phyloP scores from a whole-genome alignment of 2,797 vertebrate genomes.

The Lithobates sylvaticus region DNA sequence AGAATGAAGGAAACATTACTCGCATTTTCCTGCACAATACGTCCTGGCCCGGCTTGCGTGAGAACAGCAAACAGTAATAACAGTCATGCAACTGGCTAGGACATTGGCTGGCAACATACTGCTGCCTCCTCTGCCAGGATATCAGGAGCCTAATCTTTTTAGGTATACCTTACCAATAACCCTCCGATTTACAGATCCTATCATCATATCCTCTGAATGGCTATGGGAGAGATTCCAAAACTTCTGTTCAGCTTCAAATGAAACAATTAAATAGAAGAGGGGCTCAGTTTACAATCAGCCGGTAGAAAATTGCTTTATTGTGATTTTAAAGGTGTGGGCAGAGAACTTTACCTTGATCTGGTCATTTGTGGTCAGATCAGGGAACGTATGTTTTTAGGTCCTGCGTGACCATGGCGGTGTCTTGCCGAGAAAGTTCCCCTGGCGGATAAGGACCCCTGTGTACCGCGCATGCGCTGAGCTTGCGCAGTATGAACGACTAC shows the following conservation, averaged over 20 bases:
- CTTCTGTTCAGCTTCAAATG: not conserved
- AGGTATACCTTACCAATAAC: constrained; percentile 48
- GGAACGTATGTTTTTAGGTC: too few species aligned
- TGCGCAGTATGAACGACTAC: too few species aligned
- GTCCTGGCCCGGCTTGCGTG: constrained; percentile 37
- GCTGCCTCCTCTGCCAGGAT: constrained; percentile 37
- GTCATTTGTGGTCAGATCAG: not conserved
- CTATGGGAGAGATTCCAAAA: not conserved
- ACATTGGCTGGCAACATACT: constrained; percentile 21
- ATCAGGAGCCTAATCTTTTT: constrained; percentile 38
- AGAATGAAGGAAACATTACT: constrained; percentile 18
- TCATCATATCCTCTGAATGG: constrained; percentile 30
- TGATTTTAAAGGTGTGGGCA: not conserved
- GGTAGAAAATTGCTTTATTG: not conserved
- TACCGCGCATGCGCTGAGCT: too few species aligned
- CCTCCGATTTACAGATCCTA: constrained; percentile 36
- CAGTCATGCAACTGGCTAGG: constrained; percentile 16
- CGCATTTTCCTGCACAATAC: constrained; percentile 37
- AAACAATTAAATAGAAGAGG: not conserved
- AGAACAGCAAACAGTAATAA: constrained; percentile 56
- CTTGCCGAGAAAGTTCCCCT: too few species aligned
- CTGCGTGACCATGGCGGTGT: too few species aligned
- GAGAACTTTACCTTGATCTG: not conserved
- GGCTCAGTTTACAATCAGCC: not conserved
- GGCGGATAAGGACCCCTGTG: too few species aligned